phyloP scores from a whole-genome alignment of 2,888 invertebrate genomes.

The Spialia ferax region DNA sequence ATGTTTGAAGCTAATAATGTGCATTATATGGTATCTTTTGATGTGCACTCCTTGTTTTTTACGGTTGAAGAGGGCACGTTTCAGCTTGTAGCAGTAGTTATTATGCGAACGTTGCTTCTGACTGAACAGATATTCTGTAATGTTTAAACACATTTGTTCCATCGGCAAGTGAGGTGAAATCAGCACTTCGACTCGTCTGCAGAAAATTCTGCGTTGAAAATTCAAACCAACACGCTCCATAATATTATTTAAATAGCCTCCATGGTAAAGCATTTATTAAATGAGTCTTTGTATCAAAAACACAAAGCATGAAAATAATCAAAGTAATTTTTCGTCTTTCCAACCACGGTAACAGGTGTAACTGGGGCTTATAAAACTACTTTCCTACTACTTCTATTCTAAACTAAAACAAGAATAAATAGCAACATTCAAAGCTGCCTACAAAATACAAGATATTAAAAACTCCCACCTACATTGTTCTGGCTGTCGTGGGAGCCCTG shows the following conservation, averaged over 20 bases:
- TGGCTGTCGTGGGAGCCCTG: constrained; percentile 11
- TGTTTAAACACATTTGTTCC: neutral
- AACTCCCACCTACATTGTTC: constrained; percentile 17
- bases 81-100: neutral
- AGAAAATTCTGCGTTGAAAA: too few species aligned
- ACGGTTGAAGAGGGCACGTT: neutral
- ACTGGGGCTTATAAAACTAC: too few species aligned
- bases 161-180: too few species aligned
- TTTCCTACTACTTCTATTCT: neutral
- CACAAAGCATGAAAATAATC: too few species aligned
- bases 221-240: too few species aligned
- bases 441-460: constrained; percentile 31
- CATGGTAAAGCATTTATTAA: too few species aligned
- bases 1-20: constrained; percentile 18
- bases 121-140: too few species aligned
- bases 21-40: constrained; percentile 22
- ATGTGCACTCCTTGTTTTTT: constrained; percentile 2
- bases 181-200: too few species aligned
- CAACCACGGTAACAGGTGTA: neutral
- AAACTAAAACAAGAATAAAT: neutral
- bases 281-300: too few species aligned
- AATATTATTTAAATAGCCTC: too few species aligned
- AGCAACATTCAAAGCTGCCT: neutral
- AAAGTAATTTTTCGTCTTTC: neutral
- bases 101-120: too few species aligned